Conservation (phyloP, 2,888 invertebrate genomes). For the Melanargia galathea region DNA sequence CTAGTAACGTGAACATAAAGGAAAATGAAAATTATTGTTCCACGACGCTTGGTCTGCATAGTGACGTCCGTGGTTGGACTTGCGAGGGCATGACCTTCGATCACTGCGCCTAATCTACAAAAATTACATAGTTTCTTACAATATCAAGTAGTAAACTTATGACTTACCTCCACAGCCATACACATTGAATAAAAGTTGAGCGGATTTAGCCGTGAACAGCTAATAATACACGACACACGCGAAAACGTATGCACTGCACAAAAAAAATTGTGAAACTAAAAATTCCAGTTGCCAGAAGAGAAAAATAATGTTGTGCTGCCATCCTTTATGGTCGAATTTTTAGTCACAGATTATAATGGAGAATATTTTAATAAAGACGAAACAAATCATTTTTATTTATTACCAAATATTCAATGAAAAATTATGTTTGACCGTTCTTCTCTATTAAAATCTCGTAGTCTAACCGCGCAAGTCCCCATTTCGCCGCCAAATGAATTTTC, state of each 20-base stretch:
- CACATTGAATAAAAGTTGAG: constrained; percentile 87
- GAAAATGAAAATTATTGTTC: constrained; percentile 55
- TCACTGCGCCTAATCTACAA: neutral
- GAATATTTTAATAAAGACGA: no score
- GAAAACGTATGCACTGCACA: constrained; percentile 77
- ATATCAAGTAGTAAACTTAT: constrained; percentile 38
- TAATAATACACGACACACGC: constrained; percentile 77
- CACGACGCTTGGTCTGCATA: constrained; percentile 55
- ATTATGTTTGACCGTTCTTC: no score
- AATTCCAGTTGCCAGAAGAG: constrained; percentile 47
- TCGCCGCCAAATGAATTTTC: no score
- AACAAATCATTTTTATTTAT: no score
- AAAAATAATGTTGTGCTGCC: constrained; percentile 5
- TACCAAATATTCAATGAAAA: no score
- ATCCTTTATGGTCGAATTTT: neutral
- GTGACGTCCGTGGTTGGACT: constrained; percentile 58
- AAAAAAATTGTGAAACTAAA: constrained; percentile 65
- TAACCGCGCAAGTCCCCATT: no score
- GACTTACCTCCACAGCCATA: constrained; percentile 92
- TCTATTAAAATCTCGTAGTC: no score
- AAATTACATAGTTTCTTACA: neutral
- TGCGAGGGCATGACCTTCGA: constrained; percentile 66
- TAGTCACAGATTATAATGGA: no score
- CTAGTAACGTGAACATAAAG: constrained; percentile 34
- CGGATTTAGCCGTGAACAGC: constrained; percentile 84